Evolutionary conservation across 2,888 invertebrate species (phyloP).

Genomic region (Galeruca laticollis): DNA sequence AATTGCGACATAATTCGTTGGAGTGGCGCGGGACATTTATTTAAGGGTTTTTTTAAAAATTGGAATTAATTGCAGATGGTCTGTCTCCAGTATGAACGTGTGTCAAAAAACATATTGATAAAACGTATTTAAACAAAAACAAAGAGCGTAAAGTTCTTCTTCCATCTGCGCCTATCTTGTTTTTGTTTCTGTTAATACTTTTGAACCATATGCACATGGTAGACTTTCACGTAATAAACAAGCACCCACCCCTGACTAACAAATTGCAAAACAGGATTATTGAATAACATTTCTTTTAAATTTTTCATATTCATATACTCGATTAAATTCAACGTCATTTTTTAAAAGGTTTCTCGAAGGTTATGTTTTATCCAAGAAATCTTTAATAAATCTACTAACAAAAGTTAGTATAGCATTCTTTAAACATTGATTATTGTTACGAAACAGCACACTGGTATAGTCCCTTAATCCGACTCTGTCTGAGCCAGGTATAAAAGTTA

Average conservation of each 20-base stretch:
- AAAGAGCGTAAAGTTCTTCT: conserved; percentile 39
- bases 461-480: no score
- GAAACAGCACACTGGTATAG: no score
- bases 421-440: no score
- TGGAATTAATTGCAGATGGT: conserved; percentile 18
- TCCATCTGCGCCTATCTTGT: no score
- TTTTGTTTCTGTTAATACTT: no score
- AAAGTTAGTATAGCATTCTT: no score
- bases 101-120: conserved; percentile 36
- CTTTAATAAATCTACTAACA: no score
- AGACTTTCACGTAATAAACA: conserved; percentile 36
- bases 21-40: conserved; percentile 7
- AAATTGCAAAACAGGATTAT: not conserved
- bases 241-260: conserved; percentile 51
- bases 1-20: conserved; percentile 34
- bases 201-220: conserved; percentile 41
- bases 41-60: not conserved
- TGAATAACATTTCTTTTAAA: conserved; percentile 10
- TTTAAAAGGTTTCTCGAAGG: conserved; percentile 47
- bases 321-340: conserved; percentile 41
- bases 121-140: conserved; percentile 17
- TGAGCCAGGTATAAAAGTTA: no score
- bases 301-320: conserved; percentile 28
- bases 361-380: conserved; percentile 44
- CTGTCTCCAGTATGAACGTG: conserved; percentile 29